Evolutionary conservation across 1,140 invertebrate species (phyloP).

Genomic region (Apocrypta bakeri): DNA sequence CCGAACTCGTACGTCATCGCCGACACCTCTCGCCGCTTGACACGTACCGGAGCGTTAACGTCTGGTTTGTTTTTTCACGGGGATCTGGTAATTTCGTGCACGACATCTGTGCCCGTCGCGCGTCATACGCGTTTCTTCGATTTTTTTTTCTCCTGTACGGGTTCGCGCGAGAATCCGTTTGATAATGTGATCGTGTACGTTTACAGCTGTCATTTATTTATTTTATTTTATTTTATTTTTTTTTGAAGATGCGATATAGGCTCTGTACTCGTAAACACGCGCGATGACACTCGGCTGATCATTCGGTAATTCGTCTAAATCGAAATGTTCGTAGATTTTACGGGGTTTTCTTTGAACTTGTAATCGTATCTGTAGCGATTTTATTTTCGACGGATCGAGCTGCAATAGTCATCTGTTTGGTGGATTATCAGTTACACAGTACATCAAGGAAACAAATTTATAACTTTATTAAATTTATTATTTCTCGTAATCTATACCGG

Average conservation of each 20-base stretch:
- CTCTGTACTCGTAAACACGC: too few relatives aligned
- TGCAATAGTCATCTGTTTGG: background rate
- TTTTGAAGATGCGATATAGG: too few relatives aligned
- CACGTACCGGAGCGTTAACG: background rate
- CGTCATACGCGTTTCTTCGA: constrained; percentile 1
- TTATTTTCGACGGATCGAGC: background rate
- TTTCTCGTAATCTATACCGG: too few relatives aligned
- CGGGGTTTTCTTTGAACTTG: background rate
- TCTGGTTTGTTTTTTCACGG: constrained; percentile 22
- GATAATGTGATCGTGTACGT: background rate
- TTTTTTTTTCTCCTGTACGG: background rate
- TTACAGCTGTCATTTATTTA: too few relatives aligned
- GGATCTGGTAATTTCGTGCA: constrained; percentile 25
- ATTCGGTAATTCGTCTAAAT: background rate
- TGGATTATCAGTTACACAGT: background rate
- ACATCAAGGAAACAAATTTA: background rate
- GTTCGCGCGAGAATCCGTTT: background rate
- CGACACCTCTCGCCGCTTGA: constrained; percentile 45
- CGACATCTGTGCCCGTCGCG: background rate
- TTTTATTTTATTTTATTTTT: too few relatives aligned
- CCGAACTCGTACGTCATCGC: constrained; percentile 48
- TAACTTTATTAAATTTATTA: background rate
- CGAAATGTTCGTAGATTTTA: background rate
- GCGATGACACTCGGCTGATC: too few relatives aligned
- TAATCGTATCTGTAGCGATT: background rate